Evolutionary conservation across 2,797 vertebrate species (phyloP).

Genomic region (Neosalanx taihuensis): DNA sequence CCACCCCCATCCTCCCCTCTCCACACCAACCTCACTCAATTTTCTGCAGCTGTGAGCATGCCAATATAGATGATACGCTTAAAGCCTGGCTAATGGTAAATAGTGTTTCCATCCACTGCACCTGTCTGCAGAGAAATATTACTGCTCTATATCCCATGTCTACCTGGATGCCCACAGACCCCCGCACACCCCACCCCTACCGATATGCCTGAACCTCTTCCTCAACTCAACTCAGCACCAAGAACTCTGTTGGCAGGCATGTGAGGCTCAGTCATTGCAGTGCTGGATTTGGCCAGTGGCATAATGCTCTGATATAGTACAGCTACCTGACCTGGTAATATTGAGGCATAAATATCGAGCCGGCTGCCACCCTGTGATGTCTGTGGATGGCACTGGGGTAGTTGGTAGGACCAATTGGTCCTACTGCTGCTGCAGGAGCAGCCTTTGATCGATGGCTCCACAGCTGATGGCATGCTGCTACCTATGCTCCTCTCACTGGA

Average conservation of each 20-base stretch:
- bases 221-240: background rate
- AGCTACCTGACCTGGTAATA: background rate
- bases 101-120: conserved; percentile 53
- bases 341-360: background rate
- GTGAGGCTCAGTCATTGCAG: background rate
- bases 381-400: too few species aligned
- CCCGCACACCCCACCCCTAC: background rate
- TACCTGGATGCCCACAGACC: conserved; percentile 10
- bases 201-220: background rate
- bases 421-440: too few species aligned
- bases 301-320: background rate
- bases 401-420: too few species aligned
- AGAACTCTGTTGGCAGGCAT: background rate
- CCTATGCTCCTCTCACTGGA: too few species aligned
- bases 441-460: too few species aligned
- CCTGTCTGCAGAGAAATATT: conserved; percentile 44
- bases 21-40: conserved; percentile 62
- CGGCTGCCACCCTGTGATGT: background rate
- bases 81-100: conserved; percentile 57
- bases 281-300: background rate
- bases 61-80: conserved; percentile 64
- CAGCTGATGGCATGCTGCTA: too few species aligned
- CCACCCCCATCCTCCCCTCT: conserved; percentile 19
- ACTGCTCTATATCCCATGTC: conserved; percentile 12
- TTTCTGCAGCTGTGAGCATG: conserved; percentile 74